phyloP scores from a whole-genome alignment of 2,797 vertebrate genomes.

The Babyrousa celebensis region DNA sequence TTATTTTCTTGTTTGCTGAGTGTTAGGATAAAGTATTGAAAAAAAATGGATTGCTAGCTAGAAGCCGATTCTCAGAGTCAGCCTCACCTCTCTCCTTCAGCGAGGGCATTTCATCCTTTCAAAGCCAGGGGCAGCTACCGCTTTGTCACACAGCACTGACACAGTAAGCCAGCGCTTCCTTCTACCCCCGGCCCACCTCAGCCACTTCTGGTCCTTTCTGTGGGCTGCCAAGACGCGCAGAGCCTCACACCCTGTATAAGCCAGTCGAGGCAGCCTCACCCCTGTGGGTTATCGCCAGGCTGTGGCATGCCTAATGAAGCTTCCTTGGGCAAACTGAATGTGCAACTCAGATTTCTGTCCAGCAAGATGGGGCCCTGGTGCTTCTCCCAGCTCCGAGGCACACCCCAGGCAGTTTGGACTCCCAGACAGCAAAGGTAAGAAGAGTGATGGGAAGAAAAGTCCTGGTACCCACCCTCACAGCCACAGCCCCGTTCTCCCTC shows the following conservation, averaged over 20 bases:
- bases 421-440: neutral
- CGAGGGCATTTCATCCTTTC: constrained; percentile 68
- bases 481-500: no score
- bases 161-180: constrained; percentile 70
- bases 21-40: neutral
- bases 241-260: constrained; percentile 14
- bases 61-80: neutral
- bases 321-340: neutral
- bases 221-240: neutral
- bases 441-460: neutral
- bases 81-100: neutral
- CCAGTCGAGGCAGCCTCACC: neutral
- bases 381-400: neutral
- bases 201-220: constrained; percentile 59
- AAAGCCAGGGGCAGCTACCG: constrained; percentile 56
- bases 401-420: neutral
- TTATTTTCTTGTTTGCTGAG: constrained; percentile 69
- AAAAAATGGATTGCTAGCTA: neutral
- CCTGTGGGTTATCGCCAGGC: neutral
- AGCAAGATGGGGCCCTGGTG: neutral
- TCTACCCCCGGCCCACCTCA: constrained; percentile 40
- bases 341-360: neutral
- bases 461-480: rapidly evolving
- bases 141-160: constrained; percentile 70
- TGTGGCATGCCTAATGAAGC: neutral